Evolutionary conservation across 2,113 vertebrate species (phyloP).

Genomic region (Plecotus auritus): DNA sequence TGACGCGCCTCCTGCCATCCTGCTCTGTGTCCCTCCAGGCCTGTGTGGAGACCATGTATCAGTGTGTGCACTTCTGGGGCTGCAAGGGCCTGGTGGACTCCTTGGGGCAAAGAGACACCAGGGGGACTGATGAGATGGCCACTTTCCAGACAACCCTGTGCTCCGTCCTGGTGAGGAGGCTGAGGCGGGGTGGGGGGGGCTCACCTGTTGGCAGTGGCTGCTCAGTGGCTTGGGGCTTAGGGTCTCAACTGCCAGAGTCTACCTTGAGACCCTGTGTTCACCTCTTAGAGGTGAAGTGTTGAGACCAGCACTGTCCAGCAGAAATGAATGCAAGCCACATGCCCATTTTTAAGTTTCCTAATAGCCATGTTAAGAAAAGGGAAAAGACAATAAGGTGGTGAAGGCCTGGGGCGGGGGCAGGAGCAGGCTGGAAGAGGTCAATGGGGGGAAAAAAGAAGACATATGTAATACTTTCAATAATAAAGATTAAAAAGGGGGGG

Average conservation of each 20-base stretch:
- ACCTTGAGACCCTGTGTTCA: fast-evolving
- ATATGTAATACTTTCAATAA: too few relatives aligned
- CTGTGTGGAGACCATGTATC: constrained; percentile 52
- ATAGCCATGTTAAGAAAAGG: background rate
- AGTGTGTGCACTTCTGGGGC: constrained; percentile 66
- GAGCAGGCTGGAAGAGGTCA: too few relatives aligned
- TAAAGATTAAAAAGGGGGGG: too few relatives aligned
- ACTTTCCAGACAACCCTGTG: constrained; percentile 58
- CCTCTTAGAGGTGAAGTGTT: fast-evolving
- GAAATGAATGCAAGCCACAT: background rate
- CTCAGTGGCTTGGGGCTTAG: background rate
- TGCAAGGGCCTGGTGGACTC: constrained; percentile 44
- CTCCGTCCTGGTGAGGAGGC: constrained; percentile 54
- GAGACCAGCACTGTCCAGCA: background rate
- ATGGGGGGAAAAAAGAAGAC: too few relatives aligned
- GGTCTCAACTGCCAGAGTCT: fast-evolving
- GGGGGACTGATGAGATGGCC: background rate
- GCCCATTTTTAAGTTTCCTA: background rate
- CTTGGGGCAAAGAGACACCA: background rate
- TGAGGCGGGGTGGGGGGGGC: background rate
- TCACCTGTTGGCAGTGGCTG: background rate
- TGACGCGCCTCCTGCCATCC: background rate
- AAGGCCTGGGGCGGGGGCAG: too few relatives aligned
- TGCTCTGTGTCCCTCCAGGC: constrained; percentile 17
- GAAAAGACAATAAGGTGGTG: too few relatives aligned